A percentile compares a stretch with the other conserved stretches of the same genome.
Evolutionary conservation across 2,888 invertebrate genomes (phyloP).

Genomic region (Drosophila macrospina): DNA sequence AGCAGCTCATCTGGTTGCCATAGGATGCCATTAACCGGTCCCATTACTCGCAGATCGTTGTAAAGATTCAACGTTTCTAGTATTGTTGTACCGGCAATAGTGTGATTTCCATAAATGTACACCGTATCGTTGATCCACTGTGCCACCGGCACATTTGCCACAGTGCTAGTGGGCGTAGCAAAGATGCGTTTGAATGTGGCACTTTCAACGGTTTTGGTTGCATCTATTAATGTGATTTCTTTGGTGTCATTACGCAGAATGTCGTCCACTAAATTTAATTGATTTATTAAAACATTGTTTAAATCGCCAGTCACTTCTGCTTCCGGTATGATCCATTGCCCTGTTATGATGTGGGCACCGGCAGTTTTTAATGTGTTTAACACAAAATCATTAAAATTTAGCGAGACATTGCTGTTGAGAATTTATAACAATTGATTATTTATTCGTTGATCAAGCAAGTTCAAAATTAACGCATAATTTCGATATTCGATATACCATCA

Average conservation of each 20-base stretch:
- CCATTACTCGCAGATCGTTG: constrained; percentile 76
- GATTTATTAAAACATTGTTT: constrained; percentile 85
- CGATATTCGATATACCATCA: too few species aligned
- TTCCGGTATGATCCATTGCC: constrained; percentile 78
- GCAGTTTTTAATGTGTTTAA: constrained; percentile 84
- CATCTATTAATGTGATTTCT: constrained; percentile 84
- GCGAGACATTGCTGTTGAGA: constrained; percentile 59
- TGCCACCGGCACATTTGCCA: constrained; percentile 86
- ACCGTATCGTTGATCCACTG: constrained; percentile 86
- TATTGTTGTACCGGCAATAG: constrained; percentile 85
- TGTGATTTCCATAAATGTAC: constrained; percentile 83
- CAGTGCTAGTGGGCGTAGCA: constrained; percentile 68
- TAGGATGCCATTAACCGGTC: constrained; percentile 83
- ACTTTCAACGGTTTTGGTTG: constrained; percentile 56
- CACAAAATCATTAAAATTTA: constrained; percentile 85
- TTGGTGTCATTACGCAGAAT: constrained; percentile 85
- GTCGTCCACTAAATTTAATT: constrained; percentile 86
- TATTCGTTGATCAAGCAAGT: not conserved
- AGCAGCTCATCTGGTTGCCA: constrained; percentile 85
- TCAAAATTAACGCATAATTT: constrained; percentile 1
- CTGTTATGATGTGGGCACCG: constrained; percentile 85
- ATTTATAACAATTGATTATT: not conserved
- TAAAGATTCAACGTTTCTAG: constrained; percentile 77
- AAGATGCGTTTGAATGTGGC: constrained; percentile 84
- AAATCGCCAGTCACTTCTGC: constrained; percentile 78